Conservation (phyloP, 2,113 vertebrate genomes). For the Ochotona curzoniae region DNA sequence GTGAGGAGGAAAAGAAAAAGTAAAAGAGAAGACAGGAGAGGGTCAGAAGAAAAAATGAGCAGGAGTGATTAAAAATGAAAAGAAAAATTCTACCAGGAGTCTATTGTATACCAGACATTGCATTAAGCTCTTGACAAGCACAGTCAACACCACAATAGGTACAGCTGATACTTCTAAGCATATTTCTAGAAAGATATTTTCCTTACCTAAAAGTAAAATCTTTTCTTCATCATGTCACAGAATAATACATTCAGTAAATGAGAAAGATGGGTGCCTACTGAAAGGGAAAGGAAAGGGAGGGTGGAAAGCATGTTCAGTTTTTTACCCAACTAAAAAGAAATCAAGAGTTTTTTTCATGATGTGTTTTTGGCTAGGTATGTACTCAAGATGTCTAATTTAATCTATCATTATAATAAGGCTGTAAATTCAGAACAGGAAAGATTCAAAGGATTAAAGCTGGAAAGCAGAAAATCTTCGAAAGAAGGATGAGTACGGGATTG, state of each 20-base stretch:
- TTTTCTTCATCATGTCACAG: background rate
- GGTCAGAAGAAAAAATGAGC: background rate
- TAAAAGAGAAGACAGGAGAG: background rate
- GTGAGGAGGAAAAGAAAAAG: background rate
- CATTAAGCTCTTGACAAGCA: background rate
- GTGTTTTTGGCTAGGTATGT: constrained; percentile 5
- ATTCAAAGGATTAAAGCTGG: constrained; percentile 48
- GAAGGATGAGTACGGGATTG: background rate
- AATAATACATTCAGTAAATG: constrained; percentile 38
- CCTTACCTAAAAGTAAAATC: constrained; percentile 34
- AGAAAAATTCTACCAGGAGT: background rate
- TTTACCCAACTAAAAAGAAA: constrained; percentile 44
- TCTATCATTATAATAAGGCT: background rate
- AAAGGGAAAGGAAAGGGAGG: constrained; percentile 43
- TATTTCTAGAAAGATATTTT: constrained; percentile 29
- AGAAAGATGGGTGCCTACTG: constrained; percentile 24
- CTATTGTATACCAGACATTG: background rate
- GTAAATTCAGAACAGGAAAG: background rate
- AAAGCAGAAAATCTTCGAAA: constrained; percentile 39
- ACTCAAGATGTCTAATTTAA: constrained; percentile 46
- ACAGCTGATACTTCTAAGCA: constrained; percentile 11
- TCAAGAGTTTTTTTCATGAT: constrained; percentile 4
- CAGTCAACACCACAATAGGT: background rate
- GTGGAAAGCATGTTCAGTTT: background rate
- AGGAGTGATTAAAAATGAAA: background rate